These are phyloP conservation scores for Allolobophora icterica DNA, from an alignment of 2,888 invertebrate species.

Conservation along the genomic window DNA sequence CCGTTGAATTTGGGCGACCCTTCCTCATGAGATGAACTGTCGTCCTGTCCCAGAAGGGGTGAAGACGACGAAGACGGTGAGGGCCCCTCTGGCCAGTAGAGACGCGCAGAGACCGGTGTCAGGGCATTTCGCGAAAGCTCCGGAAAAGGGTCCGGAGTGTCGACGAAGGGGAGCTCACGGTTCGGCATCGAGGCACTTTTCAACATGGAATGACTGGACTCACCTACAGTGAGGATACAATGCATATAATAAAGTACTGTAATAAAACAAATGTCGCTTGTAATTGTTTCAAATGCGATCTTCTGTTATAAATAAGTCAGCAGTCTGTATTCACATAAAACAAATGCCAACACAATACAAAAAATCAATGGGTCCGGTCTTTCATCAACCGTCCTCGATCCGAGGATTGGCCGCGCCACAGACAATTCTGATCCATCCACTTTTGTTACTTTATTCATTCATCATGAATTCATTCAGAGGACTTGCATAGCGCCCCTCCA, in stretches of 20 bases:
- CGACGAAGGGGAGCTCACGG: background rate
- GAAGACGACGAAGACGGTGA: background rate
- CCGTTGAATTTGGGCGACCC: background rate
- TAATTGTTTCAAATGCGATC: too few species aligned
- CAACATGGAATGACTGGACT: background rate
- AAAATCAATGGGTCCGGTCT: too few species aligned
- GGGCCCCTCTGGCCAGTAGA: conserved; percentile 25
- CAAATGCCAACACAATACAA: too few species aligned
- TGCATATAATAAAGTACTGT: background rate
- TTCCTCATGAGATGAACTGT: background rate
- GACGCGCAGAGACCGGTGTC: conserved; percentile 14
- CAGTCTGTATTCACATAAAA: too few species aligned
- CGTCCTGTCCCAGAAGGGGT: background rate
- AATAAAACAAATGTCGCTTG: background rate
- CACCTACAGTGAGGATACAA: background rate
- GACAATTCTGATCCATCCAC: too few species aligned
- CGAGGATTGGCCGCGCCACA: too few species aligned
- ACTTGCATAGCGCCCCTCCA: too few species aligned
- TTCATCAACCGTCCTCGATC: too few species aligned
- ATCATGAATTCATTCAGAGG: too few species aligned
- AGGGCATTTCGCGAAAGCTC: background rate
- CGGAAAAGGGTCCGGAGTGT: conserved; percentile 4
- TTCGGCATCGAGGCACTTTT: background rate
- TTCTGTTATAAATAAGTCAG: too few species aligned
- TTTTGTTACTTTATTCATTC: too few species aligned